phyloP scores from a whole-genome alignment of 1,140 invertebrate genomes.

The Drosophila lini region DNA sequence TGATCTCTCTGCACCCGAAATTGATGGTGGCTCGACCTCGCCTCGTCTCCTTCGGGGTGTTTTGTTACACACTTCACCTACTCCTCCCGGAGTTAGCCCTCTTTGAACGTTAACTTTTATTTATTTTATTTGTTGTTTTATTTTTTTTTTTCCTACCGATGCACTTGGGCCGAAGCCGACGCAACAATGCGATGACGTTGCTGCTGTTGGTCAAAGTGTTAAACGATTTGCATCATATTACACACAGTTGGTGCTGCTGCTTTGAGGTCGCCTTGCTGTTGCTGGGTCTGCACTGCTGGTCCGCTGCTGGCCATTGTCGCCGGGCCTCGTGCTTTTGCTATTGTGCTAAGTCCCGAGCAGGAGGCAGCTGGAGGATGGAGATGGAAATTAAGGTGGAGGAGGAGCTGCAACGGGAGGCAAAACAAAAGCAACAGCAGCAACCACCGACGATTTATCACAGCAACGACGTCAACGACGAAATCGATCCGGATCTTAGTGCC shows the following conservation, averaged over 20 bases:
- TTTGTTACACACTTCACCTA: conserved; percentile 41
- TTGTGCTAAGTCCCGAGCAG: conserved; percentile 64
- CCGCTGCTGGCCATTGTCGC: conserved; percentile 69
- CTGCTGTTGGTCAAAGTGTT: conserved; percentile 76
- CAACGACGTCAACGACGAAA: conserved; percentile 78
- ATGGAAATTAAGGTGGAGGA: conserved; percentile 7
- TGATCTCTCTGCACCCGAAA: conserved; percentile 23
- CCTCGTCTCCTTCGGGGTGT: conserved; percentile 28
- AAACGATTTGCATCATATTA: conserved; percentile 82
- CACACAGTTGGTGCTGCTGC: conserved; percentile 60
- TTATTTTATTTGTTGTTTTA: conserved; percentile 35
- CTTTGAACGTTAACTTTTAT: conserved; percentile 20
- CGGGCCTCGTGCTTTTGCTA: conserved; percentile 64
- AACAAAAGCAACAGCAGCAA: conserved; percentile 53
- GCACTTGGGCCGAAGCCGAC: conserved; percentile 57
- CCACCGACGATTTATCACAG: conserved; percentile 79
- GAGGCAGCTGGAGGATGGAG: conserved; percentile 4
- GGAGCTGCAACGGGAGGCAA: conserved; percentile 29
- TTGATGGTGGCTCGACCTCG: conserved; percentile 6
- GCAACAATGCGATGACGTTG: conserved; percentile 71
- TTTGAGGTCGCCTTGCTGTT: conserved; percentile 25
- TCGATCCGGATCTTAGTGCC: conserved; percentile 75
- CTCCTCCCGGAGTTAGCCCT: conserved; percentile 36
- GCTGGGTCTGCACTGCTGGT: conserved; percentile 10
- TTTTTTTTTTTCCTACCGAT: conserved; percentile 59